A percentile compares a stretch with the other conserved stretches of the same genome.
phyloP scores from a whole-genome alignment of 2,797 vertebrate species.

The Tenualosa thibaudeaui region DNA sequence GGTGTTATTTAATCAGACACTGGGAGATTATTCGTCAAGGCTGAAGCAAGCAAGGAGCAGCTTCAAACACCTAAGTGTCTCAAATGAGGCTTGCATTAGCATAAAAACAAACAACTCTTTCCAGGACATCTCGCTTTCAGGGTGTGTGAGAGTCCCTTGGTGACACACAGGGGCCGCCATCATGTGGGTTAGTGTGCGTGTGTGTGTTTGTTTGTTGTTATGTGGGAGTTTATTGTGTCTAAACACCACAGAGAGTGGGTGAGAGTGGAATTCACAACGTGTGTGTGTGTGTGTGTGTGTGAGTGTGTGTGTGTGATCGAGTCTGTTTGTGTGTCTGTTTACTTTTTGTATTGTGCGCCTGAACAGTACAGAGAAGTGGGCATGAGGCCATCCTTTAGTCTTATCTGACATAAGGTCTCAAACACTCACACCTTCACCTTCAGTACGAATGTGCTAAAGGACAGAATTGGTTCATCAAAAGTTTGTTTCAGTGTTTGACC shows the following conservation, averaged over 20 bases:
- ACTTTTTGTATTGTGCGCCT: too few species aligned
- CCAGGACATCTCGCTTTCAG: not conserved
- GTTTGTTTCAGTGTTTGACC: not conserved
- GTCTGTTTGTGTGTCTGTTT: too few species aligned
- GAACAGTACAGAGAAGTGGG: too few species aligned
- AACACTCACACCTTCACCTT: not conserved
- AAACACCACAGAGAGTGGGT: too few species aligned
- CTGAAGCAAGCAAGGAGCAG: not conserved
- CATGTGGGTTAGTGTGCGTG: too few species aligned
- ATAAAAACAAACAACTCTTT: constrained; percentile 12
- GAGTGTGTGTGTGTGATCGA: too few species aligned
- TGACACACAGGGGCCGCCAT: too few species aligned
- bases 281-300: too few species aligned
- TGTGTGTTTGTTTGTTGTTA: too few species aligned
- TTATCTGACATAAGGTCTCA: not conserved
- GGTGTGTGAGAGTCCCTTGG: not conserved
- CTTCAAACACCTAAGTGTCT: not conserved
- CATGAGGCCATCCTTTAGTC: not conserved
- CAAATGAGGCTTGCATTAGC: not conserved
- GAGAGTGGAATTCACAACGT: too few species aligned
- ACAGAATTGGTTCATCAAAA: not conserved
- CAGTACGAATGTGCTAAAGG: not conserved
- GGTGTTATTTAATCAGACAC: not conserved
- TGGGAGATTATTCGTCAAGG: not conserved
- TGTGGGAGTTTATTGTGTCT: too few species aligned